These are phyloP conservation scores for Cairina moschata DNA, from an alignment of 2,113 vertebrate species.

Conservation along the genomic window DNA sequence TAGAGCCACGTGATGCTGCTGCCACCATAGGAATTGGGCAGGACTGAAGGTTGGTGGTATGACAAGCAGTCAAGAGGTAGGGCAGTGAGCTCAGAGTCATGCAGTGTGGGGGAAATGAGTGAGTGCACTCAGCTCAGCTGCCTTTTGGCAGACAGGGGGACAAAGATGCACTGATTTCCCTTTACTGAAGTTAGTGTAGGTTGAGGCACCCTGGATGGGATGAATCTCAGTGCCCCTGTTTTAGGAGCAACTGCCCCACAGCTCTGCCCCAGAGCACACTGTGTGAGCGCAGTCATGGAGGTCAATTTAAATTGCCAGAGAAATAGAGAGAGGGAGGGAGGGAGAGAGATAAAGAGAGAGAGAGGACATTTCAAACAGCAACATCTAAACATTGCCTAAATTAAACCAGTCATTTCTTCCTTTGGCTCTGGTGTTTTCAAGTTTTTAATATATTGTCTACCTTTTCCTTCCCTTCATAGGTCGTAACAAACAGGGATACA, in stretches of 20 bases:
- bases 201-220: background rate
- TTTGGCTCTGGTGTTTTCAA: background rate
- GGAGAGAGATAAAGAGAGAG: accelerated
- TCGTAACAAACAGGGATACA: constrained; percentile 98
- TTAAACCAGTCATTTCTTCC: background rate
- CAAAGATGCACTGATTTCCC: accelerated
- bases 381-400: background rate
- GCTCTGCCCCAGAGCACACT: background rate
- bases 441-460: background rate
- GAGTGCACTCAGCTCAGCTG: background rate
- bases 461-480: constrained; percentile 75
- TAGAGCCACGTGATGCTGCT: accelerated
- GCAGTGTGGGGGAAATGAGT: background rate
- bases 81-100: background rate
- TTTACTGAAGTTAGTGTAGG: background rate
- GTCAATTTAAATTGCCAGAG: background rate
- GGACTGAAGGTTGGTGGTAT: accelerated
- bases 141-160: background rate
- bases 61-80: background rate
- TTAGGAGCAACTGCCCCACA: background rate
- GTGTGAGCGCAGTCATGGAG: accelerated
- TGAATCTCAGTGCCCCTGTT: background rate
- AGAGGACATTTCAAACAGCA: background rate
- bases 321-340: too few relatives aligned
- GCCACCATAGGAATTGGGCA: accelerated